Evolutionary conservation across 2,888 invertebrate genomes (phyloP), one percentile per base, ranked within the genome.

Genomic region (Drosophila siamana): DNA sequence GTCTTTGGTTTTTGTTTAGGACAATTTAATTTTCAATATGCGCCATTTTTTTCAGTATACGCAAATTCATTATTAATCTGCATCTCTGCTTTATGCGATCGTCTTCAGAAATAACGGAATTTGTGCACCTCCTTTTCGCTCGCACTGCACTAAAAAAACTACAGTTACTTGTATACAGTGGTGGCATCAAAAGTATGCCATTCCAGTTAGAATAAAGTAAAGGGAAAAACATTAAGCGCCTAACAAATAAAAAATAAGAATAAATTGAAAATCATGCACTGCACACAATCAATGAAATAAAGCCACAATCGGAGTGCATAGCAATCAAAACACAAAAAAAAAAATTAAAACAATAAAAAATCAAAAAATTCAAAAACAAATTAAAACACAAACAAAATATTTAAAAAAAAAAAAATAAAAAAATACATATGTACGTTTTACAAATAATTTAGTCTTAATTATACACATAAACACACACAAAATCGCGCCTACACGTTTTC

Each of bases 41-140:
- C 69, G 79, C 47, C 61, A 48, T 54, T 52, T 66, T 81, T 63
- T 43, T 33, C 33, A 33, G 33, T 46, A 69, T 41, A 52, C 30
- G 30, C 57, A 52, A 59, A 47, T 41, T 36, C 13, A 43, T 50
- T 44, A 44, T 24, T 33, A 62, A 46, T 61, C 59, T 54, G 38
- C 40, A n/a, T 26, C 67, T 41, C 33, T 52, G 38, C 59, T n/a
- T 56, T 46, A 66, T 47, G 43, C 52, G 50, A 44, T 63, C 50
- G 41, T 56, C 63, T 43, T 52, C 43, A 44, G 36, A 59, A 51
- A 33, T 81, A 81, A 81, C 81, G 81, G 81, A 59, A 43, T 24
- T 47, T 76, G 15, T n/a, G 46, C 24, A 13, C 44, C 43, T 48
- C 59, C 69, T 41, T 55, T 40, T 65, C 26, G 50, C 77, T 28